These are phyloP conservation scores for Hippopotamus amphibius DNA, from an alignment of 2,113 vertebrate species.

Conservation along the genomic window DNA sequence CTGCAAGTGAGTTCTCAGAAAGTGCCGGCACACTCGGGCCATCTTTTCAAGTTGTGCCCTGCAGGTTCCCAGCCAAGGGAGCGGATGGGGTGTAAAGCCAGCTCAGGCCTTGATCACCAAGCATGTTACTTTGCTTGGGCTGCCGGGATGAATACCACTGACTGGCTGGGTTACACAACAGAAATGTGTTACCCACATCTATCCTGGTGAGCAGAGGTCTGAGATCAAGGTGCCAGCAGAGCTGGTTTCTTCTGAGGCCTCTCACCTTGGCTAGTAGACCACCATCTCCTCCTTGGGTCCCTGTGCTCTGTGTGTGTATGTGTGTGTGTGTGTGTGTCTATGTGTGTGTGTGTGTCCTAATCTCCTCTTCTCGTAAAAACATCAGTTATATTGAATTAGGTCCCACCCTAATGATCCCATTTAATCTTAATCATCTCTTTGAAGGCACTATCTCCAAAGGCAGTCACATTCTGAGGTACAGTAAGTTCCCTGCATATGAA, in stretches of 20 bases:
- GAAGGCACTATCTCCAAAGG: background rate
- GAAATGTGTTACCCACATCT: background rate
- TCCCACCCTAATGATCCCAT: too few species aligned
- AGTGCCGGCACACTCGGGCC: background rate
- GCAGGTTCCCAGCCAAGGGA: background rate
- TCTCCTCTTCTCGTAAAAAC: background rate
- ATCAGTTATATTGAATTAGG: too few species aligned
- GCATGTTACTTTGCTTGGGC: background rate
- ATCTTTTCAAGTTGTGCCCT: background rate
- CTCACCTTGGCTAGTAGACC: background rate
- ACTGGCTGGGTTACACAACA: too few species aligned
- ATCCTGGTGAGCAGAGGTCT: background rate
- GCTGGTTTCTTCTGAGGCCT: background rate
- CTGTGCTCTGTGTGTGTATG: too few species aligned
- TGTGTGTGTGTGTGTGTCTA: background rate
- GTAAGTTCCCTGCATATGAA: too few species aligned
- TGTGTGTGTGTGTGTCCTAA: background rate
- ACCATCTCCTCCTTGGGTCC: background rate
- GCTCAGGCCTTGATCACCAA: background rate
- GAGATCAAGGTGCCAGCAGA: background rate
- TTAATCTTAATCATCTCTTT: background rate
- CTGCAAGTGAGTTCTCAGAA: background rate
- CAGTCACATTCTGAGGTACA: background rate
- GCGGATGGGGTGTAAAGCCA: background rate
- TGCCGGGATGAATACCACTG: background rate